Evolutionary conservation across 1,140 invertebrate species (phyloP).

Genomic region (Drosophila subobscura): DNA sequence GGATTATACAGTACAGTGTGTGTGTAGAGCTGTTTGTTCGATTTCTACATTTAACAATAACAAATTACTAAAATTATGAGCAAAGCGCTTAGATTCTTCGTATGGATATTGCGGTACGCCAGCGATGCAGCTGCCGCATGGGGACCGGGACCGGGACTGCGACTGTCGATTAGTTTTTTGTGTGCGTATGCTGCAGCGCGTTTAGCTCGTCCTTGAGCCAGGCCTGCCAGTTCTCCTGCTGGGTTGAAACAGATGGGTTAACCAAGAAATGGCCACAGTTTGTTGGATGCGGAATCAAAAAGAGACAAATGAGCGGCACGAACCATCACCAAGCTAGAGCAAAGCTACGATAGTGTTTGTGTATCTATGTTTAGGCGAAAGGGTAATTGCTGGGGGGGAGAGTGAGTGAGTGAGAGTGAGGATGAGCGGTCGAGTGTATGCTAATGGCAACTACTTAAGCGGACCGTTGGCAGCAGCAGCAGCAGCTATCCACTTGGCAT

Average conservation of each 20-base stretch:
- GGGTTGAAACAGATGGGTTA: constrained; percentile 59
- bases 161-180: constrained; percentile 70
- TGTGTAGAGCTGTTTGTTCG: constrained; percentile 41
- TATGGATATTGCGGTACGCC: constrained; percentile 44
- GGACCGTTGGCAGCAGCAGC: constrained; percentile 53
- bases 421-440: constrained; percentile 52
- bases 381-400: constrained; percentile 6
- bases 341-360: constrained; percentile 45
- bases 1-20: constrained; percentile 46
- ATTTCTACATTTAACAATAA: constrained; percentile 76
- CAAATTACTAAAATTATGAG: constrained; percentile 74
- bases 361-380: constrained; percentile 14
- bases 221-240: constrained; percentile 75
- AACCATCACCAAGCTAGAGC: constrained; percentile 63
- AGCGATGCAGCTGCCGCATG: constrained; percentile 35
- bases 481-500: constrained; percentile 65
- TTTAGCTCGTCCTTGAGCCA: constrained; percentile 80
- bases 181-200: constrained; percentile 67
- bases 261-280: constrained; percentile 34
- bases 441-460: constrained; percentile 72
- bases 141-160: constrained; percentile 5
- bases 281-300: constrained; percentile 28
- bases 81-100: constrained; percentile 62
- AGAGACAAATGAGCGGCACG: constrained; percentile 15
- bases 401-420: not conserved